Evolutionary conservation across 2,797 vertebrate genomes (phyloP).

Genomic region (Phoebastria nigripes): DNA sequence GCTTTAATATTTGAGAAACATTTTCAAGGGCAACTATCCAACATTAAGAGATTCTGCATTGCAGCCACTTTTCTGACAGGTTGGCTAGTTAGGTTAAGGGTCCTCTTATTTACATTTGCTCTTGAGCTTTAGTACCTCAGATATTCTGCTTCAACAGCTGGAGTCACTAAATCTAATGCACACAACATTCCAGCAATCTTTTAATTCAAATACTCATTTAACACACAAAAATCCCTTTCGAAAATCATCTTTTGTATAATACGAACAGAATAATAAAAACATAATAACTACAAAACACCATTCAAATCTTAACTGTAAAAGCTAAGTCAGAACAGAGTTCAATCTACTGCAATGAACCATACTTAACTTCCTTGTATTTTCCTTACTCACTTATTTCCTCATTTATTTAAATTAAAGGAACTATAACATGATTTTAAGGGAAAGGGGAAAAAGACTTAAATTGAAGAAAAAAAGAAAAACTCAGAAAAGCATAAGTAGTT

Average conservation of each 20-base stretch:
- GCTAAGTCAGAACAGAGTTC: neutral
- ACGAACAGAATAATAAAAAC: neutral
- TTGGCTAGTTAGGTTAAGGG: slow-evolving; percentile 51
- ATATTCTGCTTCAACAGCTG: neutral
- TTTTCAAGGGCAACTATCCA: slow-evolving; percentile 67
- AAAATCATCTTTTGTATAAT: neutral
- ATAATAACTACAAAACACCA: neutral
- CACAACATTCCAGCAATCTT: neutral
- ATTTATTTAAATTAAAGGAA: neutral
- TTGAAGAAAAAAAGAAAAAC: neutral
- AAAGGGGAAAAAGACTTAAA: neutral
- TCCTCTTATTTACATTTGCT: slow-evolving; percentile 43
- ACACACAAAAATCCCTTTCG: neutral
- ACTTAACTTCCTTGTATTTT: neutral
- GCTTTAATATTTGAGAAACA: slow-evolving; percentile 57
- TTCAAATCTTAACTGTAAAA: neutral
- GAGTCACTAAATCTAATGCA: neutral
- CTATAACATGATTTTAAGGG: neutral
- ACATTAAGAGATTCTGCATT: slow-evolving; percentile 32
- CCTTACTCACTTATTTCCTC: neutral
- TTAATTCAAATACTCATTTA: neutral
- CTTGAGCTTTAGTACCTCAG: neutral
- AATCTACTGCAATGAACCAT: neutral
- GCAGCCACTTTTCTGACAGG: slow-evolving; percentile 39
- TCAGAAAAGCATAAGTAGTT: neutral